Evolutionary conservation across 2,797 vertebrate species (phyloP), one percentile per base, ranked within the genome.

Genomic region (Austrolebias charrua): DNA sequence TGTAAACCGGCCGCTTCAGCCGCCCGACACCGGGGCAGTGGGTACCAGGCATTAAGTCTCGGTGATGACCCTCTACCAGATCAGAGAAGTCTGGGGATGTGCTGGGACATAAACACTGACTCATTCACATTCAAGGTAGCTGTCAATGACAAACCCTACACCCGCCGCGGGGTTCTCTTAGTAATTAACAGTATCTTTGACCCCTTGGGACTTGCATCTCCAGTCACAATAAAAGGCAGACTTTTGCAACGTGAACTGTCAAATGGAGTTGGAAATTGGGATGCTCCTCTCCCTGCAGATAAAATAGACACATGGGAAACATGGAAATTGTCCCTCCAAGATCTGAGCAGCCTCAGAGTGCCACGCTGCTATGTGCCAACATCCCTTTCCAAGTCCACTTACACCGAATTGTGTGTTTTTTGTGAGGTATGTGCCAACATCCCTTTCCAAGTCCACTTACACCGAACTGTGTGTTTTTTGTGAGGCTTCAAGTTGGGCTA

Each of bases 401-500:
- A 44, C 33, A 56, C 52, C 1, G n/a, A 56, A 29, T 35, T 65
- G 2, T 48, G 35, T 15, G 13, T n/a, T n/a, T n/a, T n/a, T n/a
- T n/a, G n/a, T n/a, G n/a, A n/a, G n/a, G n/a, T 33, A 33, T 33
- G 31, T 33, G 6, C 4, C 31, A 4, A 5, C 31, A 2, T 33
- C 16, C 5, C 20, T 19, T 6, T 43, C 24, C 7, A 62, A 29
- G 5, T 0, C 40, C 28, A 40, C 13, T 9, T 45, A 44, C 33
- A 56, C 52, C 1, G n/a, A 56, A 29, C 35, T 65, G 2, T 48
- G 35, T 15, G 13, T 64, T 15, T 56, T 55, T 5, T 74, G 44
- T 0, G 69, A 79, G 8, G 52, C 68, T 0, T 77, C 71, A 1
- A 73, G 6, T 28, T 61, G 48, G 54, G 75, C 73, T 16, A 76